These are phyloP conservation scores for Montipora cactus DNA, from an alignment of 64 coral and sea anemone species.

Conservation along the genomic window DNA sequence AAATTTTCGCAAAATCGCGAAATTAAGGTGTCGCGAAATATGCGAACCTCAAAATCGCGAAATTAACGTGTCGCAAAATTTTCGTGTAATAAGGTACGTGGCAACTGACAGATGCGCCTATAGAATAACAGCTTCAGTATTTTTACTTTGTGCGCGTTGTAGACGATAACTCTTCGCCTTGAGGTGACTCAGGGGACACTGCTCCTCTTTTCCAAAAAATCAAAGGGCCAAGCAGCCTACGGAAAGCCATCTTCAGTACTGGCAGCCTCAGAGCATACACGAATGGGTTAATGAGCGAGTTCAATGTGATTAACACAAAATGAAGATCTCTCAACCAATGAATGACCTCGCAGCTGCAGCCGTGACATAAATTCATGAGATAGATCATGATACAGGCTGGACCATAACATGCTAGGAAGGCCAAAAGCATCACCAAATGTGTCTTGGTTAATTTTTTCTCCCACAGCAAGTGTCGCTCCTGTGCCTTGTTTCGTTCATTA, in stretches of 20 bases:
- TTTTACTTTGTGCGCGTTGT: neutral
- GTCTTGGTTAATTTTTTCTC: conserved; percentile 88
- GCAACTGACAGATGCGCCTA: too few species aligned
- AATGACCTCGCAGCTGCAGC: conserved; percentile 85
- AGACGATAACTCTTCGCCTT: neutral
- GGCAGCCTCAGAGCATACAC: conserved; percentile 79
- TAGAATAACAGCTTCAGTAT: too few species aligned
- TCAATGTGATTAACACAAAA: conserved; percentile 86
- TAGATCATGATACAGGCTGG: conserved; percentile 95
- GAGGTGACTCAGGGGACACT: neutral
- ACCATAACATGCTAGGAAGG: conserved; percentile 85
- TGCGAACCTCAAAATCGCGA: too few species aligned
- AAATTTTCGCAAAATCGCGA: too few species aligned
- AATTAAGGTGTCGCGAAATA: too few species aligned
- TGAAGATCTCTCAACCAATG: conserved; percentile 97
- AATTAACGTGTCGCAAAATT: too few species aligned
- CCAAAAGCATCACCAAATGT: conserved; percentile 74
- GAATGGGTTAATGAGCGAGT: conserved; percentile 82
- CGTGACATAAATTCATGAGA: conserved; percentile 87
- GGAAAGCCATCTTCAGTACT: conserved; percentile 69
- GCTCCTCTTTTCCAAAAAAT: conserved; percentile 34
- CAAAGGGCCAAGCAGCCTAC: conserved; percentile 42
- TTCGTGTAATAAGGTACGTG: too few species aligned
- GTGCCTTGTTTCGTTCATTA: conserved; percentile 42
- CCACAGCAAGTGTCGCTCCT: conserved; percentile 67